Percentiles rank a stretch among this genome's conserved stretches.
Evolutionary conservation across 2,113 vertebrate genomes (phyloP).

Genomic region (Anhinga anhinga): DNA sequence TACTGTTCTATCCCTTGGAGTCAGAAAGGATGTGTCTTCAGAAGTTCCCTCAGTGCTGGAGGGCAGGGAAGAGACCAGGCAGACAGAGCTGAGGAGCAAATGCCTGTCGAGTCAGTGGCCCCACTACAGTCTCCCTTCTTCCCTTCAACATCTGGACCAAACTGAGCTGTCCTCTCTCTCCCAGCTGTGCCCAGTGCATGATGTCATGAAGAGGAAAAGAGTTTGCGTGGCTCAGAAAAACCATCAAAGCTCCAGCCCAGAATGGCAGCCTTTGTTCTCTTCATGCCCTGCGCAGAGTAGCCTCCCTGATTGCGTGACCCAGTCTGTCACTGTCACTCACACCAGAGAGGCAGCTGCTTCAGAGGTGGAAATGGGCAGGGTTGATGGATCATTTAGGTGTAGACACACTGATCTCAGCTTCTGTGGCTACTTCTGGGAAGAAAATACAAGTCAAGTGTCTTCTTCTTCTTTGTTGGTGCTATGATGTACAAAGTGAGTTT

Average conservation of each 20-base stretch:
- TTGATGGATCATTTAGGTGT: background rate
- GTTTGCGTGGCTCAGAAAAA: background rate
- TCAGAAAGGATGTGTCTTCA: background rate
- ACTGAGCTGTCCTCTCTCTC: background rate
- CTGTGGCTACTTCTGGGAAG: background rate
- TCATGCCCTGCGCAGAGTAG: fast-evolving
- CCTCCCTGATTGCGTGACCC: background rate
- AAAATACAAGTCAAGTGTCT: background rate
- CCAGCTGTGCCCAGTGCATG: background rate
- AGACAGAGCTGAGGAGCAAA: background rate
- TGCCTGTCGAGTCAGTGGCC: fast-evolving
- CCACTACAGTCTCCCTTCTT: background rate
- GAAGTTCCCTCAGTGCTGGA: background rate
- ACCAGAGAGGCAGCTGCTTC: background rate
- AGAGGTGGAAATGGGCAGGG: background rate
- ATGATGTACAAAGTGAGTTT: background rate
- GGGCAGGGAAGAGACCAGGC: background rate
- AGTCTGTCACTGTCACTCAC: background rate
- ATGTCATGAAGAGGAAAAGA: background rate
- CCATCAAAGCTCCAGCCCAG: background rate
- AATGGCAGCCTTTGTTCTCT: background rate
- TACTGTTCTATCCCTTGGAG: background rate
- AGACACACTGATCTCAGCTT: background rate
- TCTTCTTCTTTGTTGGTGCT: background rate
- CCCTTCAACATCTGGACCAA: background rate